These are phyloP conservation scores for Chaetodon trifasciatus DNA, from an alignment of 2,797 vertebrate genomes.

Conservation along the genomic window DNA sequence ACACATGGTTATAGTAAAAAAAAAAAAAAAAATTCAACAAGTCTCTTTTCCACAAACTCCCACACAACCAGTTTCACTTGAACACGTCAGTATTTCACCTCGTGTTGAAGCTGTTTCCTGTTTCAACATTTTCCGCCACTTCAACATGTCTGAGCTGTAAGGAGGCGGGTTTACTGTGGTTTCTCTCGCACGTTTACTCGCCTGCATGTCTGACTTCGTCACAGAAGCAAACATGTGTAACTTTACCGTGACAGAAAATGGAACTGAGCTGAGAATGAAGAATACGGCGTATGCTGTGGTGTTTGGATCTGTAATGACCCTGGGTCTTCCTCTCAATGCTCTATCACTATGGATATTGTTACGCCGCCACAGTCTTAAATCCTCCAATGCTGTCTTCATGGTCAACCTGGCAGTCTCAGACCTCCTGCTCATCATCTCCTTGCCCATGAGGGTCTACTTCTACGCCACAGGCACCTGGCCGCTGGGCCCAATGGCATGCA, in stretches of 20 bases:
- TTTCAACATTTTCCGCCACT: conserved; percentile 4
- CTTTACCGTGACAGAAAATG: rapidly evolving
- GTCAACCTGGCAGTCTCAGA: conserved; percentile 68
- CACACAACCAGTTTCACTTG: not conserved
- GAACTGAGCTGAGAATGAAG: not conserved
- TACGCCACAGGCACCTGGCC: conserved; percentile 60
- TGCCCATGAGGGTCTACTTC: conserved; percentile 73
- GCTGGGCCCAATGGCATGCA: conserved; percentile 29
- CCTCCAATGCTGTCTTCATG: conserved; percentile 62
- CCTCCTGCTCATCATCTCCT: conserved; percentile 63
- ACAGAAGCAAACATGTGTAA: conserved; percentile 28
- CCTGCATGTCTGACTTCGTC: conserved; percentile 20
- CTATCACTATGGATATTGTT: conserved; percentile 47
- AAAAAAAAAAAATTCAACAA: not conserved
- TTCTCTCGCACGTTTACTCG: not conserved
- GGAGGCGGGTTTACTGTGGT: conserved; percentile 10
- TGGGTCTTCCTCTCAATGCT: conserved; percentile 62
- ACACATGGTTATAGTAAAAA: too few species aligned
- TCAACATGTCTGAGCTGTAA: not conserved
- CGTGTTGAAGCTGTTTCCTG: conserved; percentile 53
- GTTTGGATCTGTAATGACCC: conserved; percentile 43
- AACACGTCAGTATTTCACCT: not conserved
- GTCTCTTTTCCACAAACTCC: not conserved
- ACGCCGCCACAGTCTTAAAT: conserved; percentile 41
- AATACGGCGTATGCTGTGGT: not conserved